Percentiles rank a stretch among this genome's conserved stretches.
Conservation (phyloP, 2,797 vertebrate genomes). For the Argya squamiceps region DNA sequence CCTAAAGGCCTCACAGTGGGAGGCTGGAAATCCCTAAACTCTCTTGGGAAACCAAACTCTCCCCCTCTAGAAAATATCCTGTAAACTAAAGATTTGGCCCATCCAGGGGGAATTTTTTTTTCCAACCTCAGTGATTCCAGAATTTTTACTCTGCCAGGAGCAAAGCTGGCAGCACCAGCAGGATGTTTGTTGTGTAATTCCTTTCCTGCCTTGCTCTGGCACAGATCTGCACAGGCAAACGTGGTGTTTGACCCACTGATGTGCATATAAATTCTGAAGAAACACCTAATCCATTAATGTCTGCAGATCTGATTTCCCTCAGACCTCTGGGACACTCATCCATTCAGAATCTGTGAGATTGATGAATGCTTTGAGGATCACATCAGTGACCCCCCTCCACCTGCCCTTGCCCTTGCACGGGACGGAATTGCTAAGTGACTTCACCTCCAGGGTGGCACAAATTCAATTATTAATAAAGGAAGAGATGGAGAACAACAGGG, state of each 20-base stretch:
- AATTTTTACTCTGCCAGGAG: neutral
- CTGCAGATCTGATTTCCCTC: slow-evolving; percentile 31
- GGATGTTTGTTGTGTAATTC: neutral
- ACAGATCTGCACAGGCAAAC: neutral
- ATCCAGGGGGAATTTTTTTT: neutral
- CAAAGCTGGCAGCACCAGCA: neutral
- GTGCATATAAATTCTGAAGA: neutral
- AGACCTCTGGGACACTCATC: slow-evolving; percentile 7
- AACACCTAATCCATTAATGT: slow-evolving; percentile 6
- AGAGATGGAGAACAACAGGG: neutral
- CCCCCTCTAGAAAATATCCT: neutral
- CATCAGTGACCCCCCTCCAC: neutral
- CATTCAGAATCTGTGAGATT: slow-evolving; percentile 9
- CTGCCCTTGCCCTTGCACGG: neutral
- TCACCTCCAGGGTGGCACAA: neutral
- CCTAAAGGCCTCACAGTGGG: neutral
- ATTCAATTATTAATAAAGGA: neutral
- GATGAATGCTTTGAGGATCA: slow-evolving; percentile 12
- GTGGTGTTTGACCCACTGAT: neutral
- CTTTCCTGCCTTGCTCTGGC: neutral
- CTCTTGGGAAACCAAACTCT: neutral
- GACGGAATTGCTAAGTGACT: neutral
- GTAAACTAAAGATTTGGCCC: neutral
- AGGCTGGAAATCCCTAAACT: neutral
- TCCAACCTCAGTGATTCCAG: neutral